Conservation (phyloP, 1,140 invertebrate species). For the Octopus sinensis region DNA sequence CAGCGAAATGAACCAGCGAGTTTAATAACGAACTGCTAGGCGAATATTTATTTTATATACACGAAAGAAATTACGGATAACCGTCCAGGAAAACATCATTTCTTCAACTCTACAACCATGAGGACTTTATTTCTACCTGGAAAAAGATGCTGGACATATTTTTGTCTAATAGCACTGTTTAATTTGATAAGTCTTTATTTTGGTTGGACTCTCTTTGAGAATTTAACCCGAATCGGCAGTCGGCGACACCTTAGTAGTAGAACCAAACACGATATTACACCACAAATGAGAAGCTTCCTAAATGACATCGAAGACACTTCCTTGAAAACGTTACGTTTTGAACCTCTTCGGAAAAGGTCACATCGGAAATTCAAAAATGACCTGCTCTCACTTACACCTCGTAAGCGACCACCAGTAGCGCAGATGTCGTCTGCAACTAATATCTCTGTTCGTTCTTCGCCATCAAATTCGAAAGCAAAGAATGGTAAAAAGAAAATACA, state of each 20-base stretch:
- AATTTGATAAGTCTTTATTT: constrained; percentile 5
- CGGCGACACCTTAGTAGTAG: not conserved
- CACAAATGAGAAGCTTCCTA: not conserved
- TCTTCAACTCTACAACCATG: not conserved
- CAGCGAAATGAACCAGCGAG: not conserved
- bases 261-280: not conserved
- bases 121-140: not conserved
- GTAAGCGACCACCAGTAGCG: too few species aligned
- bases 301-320: not conserved
- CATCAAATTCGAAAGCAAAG: not conserved
- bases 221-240: not conserved
- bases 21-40: too few species aligned
- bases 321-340: not conserved
- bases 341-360: not conserved
- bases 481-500: not conserved
- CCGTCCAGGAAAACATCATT: not conserved
- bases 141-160: constrained; percentile 11
- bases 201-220: not conserved
- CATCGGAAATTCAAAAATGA: not conserved
- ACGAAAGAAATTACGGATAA: not conserved
- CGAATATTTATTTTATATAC: too few species aligned
- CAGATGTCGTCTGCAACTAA: not conserved
- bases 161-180: constrained; percentile 1
- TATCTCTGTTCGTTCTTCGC: not conserved
- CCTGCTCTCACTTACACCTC: not conserved